Evolutionary conservation across 1,140 invertebrate species (phyloP).

Genomic region (Calycopis cecrops): DNA sequence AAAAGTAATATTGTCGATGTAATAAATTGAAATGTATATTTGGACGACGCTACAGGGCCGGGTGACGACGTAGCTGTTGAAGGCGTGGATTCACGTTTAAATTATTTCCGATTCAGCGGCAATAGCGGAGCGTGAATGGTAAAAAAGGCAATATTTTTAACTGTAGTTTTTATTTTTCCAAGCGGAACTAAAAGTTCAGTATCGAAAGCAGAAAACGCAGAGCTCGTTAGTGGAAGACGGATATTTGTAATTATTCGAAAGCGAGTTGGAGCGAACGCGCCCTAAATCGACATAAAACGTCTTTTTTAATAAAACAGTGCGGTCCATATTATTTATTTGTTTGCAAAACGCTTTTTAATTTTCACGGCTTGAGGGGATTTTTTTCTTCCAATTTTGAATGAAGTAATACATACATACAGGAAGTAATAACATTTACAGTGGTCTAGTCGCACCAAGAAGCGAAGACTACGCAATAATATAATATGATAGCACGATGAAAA

Average conservation of each 20-base stretch:
- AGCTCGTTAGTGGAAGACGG: slow-evolving; percentile 48
- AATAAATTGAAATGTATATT: neutral
- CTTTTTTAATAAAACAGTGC: neutral
- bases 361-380: no score
- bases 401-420: no score
- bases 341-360: no score
- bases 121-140: neutral
- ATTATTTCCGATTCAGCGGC: slow-evolving; percentile 14
- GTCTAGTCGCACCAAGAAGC: no score
- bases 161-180: slow-evolving; percentile 17
- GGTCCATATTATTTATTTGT: no score
- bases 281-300: slow-evolving; percentile 11
- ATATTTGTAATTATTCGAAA: slow-evolving; percentile 60
- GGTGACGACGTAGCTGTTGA: neutral
- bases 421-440: no score
- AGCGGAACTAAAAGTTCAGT: slow-evolving; percentile 27
- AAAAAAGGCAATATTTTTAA: slow-evolving; percentile 21
- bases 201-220: slow-evolving; percentile 40
- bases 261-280: slow-evolving; percentile 28
- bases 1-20: neutral
- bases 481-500: no score
- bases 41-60: neutral
- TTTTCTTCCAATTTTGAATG: no score
- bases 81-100: slow-evolving; percentile 16
- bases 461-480: no score